These are phyloP conservation scores for Penaeus japonicus DNA, from an alignment of 1,140 invertebrate species.

Conservation along the genomic window DNA sequence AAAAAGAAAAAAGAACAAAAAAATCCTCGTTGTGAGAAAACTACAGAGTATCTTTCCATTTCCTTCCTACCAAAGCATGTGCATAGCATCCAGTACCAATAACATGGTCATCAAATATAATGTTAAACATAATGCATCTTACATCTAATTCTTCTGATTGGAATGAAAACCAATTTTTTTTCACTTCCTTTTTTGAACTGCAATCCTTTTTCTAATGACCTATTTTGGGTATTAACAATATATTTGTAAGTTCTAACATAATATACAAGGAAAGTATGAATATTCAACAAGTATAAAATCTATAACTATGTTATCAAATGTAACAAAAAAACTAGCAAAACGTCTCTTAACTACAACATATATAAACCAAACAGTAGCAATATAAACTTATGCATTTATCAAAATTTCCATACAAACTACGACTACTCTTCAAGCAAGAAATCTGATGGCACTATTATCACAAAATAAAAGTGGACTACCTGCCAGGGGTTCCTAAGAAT, in stretches of 20 bases:
- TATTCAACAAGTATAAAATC: slow-evolving; percentile 27
- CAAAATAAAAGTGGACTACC: slow-evolving; percentile 2
- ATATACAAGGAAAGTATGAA: slow-evolving; percentile 8
- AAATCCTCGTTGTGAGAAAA: no score
- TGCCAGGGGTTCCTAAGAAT: no score
- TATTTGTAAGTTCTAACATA: not conserved
- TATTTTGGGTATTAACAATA: not conserved
- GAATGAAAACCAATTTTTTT: no score
- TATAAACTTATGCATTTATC: not conserved
- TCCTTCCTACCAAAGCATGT: not conserved
- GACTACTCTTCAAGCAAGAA: not conserved
- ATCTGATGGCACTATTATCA: slow-evolving; percentile 23
- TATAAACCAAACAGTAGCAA: slow-evolving; percentile 5
- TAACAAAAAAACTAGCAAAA: slow-evolving; percentile 13
- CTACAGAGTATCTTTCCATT: no score
- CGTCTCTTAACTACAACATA: slow-evolving; percentile 16
- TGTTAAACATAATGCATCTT: not conserved
- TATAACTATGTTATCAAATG: slow-evolving; percentile 27
- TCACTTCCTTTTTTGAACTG: not conserved
- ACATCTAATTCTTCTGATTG: no score
- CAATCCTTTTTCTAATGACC: not conserved
- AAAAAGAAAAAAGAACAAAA: no score
- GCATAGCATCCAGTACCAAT: not conserved
- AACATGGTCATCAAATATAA: not conserved
- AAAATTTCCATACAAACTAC: not conserved